Evolutionary conservation across 2,797 vertebrate genomes (phyloP), one percentile per base, ranked within the genome.

Genomic region (Miichthys miiuy): DNA sequence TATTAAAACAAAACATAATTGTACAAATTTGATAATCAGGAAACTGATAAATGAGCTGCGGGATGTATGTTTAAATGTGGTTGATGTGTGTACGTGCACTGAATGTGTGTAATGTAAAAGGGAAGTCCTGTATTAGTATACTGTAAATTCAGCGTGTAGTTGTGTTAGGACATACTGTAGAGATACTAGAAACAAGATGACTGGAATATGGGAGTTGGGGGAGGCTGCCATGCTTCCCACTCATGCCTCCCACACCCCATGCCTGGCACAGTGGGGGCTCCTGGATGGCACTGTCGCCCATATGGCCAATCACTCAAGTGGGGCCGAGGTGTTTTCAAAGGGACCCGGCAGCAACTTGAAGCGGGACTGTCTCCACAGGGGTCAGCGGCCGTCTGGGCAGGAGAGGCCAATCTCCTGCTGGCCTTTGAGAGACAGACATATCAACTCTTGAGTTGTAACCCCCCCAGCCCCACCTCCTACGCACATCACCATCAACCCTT

Each of bases 241-340:
- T 81, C 77, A 69, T 51, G 64, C 86, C 87, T 85, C 79, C 78
- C 74, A 52, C 80, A 64, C 68, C 82, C 75, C 83, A 84, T 86
- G 85, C 88, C 82, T 87, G 85, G 83, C 88, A 87, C 89, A 55
- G 90, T 21, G 65, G 93, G 85, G 90, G 82, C 73, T 79, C 88
- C 79, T 89, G 90, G 92, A 92, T 92, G 90, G 90, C 89, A 92
- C 85, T 85, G 85, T 71, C 54, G 85, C 88, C 94, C 94, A 95
- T 94, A 92, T 95, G 94, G 94, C 91, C 92, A 74, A 92, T 95
- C 94, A 95, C 91, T 95, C 94, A 94, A 91, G 81, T 87, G 82
- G 71, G 80, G 71, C 86, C 8, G 77, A 83, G 85, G 87, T 80
- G 83, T 88, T 92, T 92, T 93, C 88, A 92, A 92, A 92, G 90